Conservation (phyloP, 53 echinoderm and acorn worm genomes). For the Astropecten irregularis region DNA sequence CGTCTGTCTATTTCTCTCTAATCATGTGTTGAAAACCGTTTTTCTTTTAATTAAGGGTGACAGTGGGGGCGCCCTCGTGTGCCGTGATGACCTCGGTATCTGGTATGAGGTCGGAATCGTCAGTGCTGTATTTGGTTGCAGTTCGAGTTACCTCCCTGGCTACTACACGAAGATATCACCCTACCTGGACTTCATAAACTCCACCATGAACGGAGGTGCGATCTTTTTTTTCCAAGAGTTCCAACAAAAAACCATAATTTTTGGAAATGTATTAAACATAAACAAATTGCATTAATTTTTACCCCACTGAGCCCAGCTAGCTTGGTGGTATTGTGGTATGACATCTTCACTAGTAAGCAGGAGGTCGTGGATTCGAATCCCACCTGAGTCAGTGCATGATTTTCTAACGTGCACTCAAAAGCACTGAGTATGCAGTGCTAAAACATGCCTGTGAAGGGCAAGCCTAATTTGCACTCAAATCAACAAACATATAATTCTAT, state of each 20-base stretch:
- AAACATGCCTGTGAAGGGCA: too few species aligned
- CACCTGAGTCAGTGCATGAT: too few species aligned
- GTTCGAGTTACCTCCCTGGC: constrained; percentile 38
- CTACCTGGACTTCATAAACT: constrained; percentile 40
- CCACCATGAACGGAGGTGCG: constrained; percentile 7
- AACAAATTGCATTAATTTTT: neutral
- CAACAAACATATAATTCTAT: too few species aligned
- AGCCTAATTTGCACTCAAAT: neutral
- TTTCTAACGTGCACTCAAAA: too few species aligned
- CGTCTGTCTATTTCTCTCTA: too few species aligned
- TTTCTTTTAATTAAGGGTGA: constrained; percentile 81
- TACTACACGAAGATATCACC: constrained; percentile 59
- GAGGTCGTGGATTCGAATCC: too few species aligned
- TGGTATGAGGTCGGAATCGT: constrained; percentile 73
- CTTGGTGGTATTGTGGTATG: too few species aligned
- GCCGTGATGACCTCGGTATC: constrained; percentile 56
- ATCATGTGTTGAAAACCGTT: too few species aligned
- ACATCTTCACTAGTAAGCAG: too few species aligned
- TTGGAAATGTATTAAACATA: too few species aligned
- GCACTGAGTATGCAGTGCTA: too few species aligned
- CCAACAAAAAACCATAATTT: neutral
- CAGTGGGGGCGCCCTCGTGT: constrained; percentile 77
- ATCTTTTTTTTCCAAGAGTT: neutral
- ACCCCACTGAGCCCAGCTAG: too few species aligned
- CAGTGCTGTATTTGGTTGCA: constrained; percentile 73